Base-by-base conservation (phyloP, 2,113 vertebrate genomes). In the Ciconia boyciana region DNA sequence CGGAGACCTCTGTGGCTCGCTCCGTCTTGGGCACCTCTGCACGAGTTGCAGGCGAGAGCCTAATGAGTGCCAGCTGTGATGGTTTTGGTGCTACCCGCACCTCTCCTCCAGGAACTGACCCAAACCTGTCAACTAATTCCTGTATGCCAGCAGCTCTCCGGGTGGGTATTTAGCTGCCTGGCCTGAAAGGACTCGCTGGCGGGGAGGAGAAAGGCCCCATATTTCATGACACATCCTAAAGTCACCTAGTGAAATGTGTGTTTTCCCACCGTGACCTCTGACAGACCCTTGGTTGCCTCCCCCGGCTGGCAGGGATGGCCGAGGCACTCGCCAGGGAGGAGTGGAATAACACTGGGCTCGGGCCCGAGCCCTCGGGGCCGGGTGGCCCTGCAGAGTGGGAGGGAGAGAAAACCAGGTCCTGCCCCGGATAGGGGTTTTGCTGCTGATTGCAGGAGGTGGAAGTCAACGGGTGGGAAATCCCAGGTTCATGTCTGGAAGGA, bases 301-400 rank as follows among this genome's bases (percentile, higher is more conserved):
- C 48, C 65, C 0, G 2, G 70, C 11, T 0, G 0, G 28, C 1
- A 0, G 46, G 54, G 49, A 25, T 1, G 2, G 87, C 46, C 8
- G 2, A 52, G 69, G 36, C 26, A 10, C 58, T 82, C 2, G 1
- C 39, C 5, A 1, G 11, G 19, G 49, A 77, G 43, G 16, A 57
- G n/a, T 8, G 62, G 16, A 64, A 29, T 9, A 72, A 9, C 5
- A 8, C 26, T 1, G 18, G 26, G 46, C 26, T 83, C 2, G 16
- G 51, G 43, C 6, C 41, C 4, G 31, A 43, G 58, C 10, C 0
- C 31, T 8, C 2, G 1, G 43, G 57, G 24, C 29, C 48, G 68
- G 49, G 61, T 28, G 34, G 24, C 18, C 51, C 34, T 0, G 5
- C 31, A 13, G 74, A 9, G 57, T 1, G 0, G 17, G 48, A 78